These are phyloP conservation scores for Odocoileus hemionus DNA, from an alignment of 2,113 vertebrate species.

Conservation along the genomic window DNA sequence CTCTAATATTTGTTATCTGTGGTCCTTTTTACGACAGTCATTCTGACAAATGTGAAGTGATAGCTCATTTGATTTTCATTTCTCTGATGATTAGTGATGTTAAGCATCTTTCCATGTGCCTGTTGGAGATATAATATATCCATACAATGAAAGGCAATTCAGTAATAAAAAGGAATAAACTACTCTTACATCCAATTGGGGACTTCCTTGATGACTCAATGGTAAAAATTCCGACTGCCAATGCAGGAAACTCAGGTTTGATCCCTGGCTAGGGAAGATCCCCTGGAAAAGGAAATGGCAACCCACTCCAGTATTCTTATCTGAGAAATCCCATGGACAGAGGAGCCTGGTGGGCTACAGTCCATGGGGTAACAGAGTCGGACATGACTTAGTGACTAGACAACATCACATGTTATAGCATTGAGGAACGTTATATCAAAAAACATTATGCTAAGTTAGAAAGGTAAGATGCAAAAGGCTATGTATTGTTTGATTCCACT, in stretches of 20 bases:
- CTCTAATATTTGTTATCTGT: background rate
- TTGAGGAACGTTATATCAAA: background rate
- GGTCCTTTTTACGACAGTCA: background rate
- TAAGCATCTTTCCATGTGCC: background rate
- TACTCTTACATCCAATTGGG: background rate
- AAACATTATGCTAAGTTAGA: background rate
- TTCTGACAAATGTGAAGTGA: background rate
- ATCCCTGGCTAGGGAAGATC: background rate
- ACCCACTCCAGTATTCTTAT: background rate
- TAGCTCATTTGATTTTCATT: background rate
- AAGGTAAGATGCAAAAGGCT: background rate
- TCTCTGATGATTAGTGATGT: background rate
- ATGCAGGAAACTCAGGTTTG: background rate
- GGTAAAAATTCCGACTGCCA: background rate
- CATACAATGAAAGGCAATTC: background rate
- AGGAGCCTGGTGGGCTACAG: background rate
- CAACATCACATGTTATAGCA: background rate
- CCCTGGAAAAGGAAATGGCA: background rate
- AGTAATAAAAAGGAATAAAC: background rate
- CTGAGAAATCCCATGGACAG: background rate
- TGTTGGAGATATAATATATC: background rate
- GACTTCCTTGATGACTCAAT: background rate
- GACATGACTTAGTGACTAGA: background rate
- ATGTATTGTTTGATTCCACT: background rate
- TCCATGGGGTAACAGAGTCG: background rate